Evolutionary conservation across 2,888 invertebrate species (phyloP), one percentile per base, ranked within the genome.

Genomic region (Phrixothrix hirtus): DNA sequence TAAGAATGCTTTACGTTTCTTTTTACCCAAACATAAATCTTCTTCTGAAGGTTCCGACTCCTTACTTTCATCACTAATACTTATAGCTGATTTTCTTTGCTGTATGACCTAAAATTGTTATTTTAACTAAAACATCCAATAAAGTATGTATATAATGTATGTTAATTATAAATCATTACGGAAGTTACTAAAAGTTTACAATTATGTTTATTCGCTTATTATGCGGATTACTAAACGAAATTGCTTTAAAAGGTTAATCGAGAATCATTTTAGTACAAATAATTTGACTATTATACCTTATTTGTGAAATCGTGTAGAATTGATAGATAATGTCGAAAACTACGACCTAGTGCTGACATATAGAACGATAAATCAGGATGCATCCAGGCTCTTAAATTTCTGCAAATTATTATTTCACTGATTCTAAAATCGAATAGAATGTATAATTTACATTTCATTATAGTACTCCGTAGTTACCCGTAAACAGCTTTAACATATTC

Each of bases 261-360:
- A 39, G 26, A 47, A 26, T 41, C 21, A 44, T 25, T 37, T 44
- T 48, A 38, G 29, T 51, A 44, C 30, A 53, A 53, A 32, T 38
- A 41, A 47, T 60, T 45, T 51, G 35, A 31, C 32, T 30, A 32
- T 50, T 36, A 44, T 59, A 80, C 79, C 66, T 76, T 73, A 51
- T 72, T 72, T 1, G 80, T 80, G 60, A 82, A 83, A 9, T 67
- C 69, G 59, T 82, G 81, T n/a, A 83, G 70, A 12, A 77, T 71
- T 25, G 71, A 62, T 11, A 82, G 58, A 57, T 75, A 71, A 51
- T 73, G 65, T 12, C 74, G 65, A 56, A 77, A 76, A 38, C 75
- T 67, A 44, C 69, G 72, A 1, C 80, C 81, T 17, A 66, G 57
- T 32, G 59, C 58, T 1, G 77, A 63, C 9, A 70, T 55, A 32